Base-by-base conservation (phyloP, 1,140 invertebrate species). In the Grapholita molesta region DNA sequence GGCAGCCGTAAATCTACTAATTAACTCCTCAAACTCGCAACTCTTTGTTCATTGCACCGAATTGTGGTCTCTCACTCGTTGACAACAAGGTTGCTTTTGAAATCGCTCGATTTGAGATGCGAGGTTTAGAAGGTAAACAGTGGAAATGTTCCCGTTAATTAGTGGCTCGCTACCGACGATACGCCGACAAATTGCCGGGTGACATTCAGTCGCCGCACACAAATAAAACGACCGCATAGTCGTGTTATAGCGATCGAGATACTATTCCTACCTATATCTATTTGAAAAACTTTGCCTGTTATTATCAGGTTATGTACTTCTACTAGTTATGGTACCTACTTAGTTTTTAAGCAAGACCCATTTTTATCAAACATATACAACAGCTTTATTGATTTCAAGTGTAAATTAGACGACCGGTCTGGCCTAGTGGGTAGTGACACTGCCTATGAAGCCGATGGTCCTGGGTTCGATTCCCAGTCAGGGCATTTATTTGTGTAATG, bases 121-220 rank as follows among this genome's bases (percentile, higher is more conserved):
- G 28, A 66, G 65, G 18, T 66, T 48, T 48, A 48, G 18, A 48
- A 48, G 18, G 42, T 48, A 48, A 48, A 48, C 42, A 48, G 3
- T 48, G 42, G 42, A 48, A 48, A 85, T 82, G 82, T 82, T 76
- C 73, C 78, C 78, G 79, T 84, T 84, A 85, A 85, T 85, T 83
- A 85, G 83, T 83, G 83, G 78, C 75, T 72, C 72, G 79, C 76
- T 72, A 68, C 73, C 77, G 80, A 80, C 83, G 79, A 81, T 80
- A 76, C 77, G 73, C 32, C 79, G 79, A 86, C 85, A 86, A 86
- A 86, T 84, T 83, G 77, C 78, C 66, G 66, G 66, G 18, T 72
- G 71, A 82, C 74, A 79, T 79, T 79, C 73, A 70, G 71, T 73
- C 68, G 75, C 78, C 73, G 68, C 70, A 79, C 76, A 77, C 73